Base-by-base conservation (phyloP, 2,888 invertebrate genomes). In the Parnassius apollo region DNA sequence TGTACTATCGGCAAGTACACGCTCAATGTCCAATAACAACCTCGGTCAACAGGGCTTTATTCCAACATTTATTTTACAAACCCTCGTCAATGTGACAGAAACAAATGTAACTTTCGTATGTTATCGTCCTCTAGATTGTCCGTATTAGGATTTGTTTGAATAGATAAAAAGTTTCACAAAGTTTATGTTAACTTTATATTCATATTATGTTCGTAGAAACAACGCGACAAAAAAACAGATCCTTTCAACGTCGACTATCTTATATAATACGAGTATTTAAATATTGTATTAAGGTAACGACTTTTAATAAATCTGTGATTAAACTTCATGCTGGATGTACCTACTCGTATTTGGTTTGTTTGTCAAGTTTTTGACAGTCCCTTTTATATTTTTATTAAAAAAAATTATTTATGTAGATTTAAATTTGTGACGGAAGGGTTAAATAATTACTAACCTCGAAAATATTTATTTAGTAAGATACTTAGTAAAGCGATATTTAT, bases 1-100 rank as follows among this genome's bases (percentile, higher is more conserved):
- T 44, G 57, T 58, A 54, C 57, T 51, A 52, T 53, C 51, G 49
- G 25, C 42, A 42, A 22, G 57, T 49, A 60, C 57, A 52, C 8
- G 52, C 42, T 57, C 49, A 52, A 57, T 46, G 53, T 57, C 42
- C 42, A 51, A 52, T 49, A 57, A 57, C 59, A 55, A 50, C 56
- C 42, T 52, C 42, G 35, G 9, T 10, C 22, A 18, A 64, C 64
- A 60, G 48, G 51, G 42, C 48, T 64, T 57, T 57, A 64, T 35
- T 35, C 53, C 48, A 57, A 48, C 60, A 64, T 64, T 64, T 64
- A 60, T 60, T 57, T 51, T 51, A 64, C 52, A 51, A 56, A 59
- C 64, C 64, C 57, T 64, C 64, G 56, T 64, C 64, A 64, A 57
- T 64, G 57, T 52, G 60, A 53, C 64, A 57, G 52, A 44, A 53